These are phyloP conservation scores for Psettodes erumei DNA, from an alignment of 2,113 vertebrate genomes.

Conservation along the genomic window DNA sequence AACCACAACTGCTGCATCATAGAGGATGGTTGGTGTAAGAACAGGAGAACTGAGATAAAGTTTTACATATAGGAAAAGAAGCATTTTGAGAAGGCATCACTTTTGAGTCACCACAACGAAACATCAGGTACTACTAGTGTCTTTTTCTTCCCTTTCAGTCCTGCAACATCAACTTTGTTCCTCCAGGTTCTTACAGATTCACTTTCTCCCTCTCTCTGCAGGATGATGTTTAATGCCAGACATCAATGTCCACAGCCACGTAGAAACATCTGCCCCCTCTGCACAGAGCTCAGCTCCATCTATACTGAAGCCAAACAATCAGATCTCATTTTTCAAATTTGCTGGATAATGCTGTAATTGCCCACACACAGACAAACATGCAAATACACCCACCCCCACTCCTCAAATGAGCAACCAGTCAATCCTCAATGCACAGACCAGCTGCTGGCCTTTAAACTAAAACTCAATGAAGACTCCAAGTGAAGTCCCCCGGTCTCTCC, in stretches of 20 bases:
- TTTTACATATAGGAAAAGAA: not conserved
- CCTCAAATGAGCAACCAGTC: conserved; percentile 39
- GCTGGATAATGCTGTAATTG: conserved; percentile 24
- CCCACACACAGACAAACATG: conserved; percentile 34
- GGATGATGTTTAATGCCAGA: conserved; percentile 38
- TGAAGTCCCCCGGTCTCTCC: conserved; percentile 51
- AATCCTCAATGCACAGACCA: conserved; percentile 53
- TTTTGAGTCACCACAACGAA: conserved; percentile 20
- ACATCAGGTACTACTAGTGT: conserved; percentile 2
- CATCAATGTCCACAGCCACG: conserved; percentile 45
- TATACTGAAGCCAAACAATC: conserved; percentile 21
- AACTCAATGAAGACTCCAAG: conserved; percentile 58
- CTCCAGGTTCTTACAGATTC: conserved; percentile 20
- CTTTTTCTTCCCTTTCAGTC: conserved; percentile 15
- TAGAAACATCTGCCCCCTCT: conserved; percentile 61
- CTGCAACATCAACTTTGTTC: conserved; percentile 24
- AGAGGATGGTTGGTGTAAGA: conserved; percentile 8
- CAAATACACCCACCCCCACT: conserved; percentile 17
- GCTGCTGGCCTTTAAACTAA: conserved; percentile 60
- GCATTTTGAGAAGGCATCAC: conserved; percentile 8
- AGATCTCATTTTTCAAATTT: conserved; percentile 40
- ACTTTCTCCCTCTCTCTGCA: conserved; percentile 14
- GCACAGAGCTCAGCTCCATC: conserved; percentile 13
- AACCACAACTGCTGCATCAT: conserved; percentile 12
- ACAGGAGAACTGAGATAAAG: conserved; percentile 4